Percentiles rank a stretch among this genome's conserved stretches.
phyloP scores from a whole-genome alignment of 2,888 invertebrate genomes.

The Drosophila pseudotalamancana region DNA sequence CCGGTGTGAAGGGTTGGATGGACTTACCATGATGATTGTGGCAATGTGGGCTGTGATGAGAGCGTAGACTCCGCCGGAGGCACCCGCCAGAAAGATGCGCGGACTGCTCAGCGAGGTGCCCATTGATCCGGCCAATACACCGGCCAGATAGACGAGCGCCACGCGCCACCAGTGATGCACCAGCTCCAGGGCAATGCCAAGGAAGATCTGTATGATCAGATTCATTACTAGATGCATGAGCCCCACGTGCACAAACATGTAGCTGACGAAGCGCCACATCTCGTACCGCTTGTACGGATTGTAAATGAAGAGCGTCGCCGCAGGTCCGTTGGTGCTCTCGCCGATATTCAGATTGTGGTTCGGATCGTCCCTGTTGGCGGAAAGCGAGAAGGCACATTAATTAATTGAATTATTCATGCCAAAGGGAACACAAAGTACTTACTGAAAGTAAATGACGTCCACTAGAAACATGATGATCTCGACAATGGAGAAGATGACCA shows the following conservation, averaged over 20 bases:
- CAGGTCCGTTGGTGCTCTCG: conserved; percentile 88
- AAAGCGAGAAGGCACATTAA: neutral
- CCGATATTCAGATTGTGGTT: conserved; percentile 81
- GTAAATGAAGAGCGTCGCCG: conserved; percentile 93
- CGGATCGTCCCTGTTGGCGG: conserved; percentile 80
- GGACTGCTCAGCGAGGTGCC: conserved; percentile 93
- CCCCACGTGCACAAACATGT: conserved; percentile 98
- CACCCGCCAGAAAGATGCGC: conserved; percentile 93
- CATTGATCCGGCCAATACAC: conserved; percentile 93
- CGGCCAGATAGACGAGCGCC: conserved; percentile 91
- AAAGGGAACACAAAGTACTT: conserved; percentile 38
- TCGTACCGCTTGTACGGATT: conserved; percentile 93
- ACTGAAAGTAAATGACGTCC: conserved; percentile 84
- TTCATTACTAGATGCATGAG: conserved; percentile 95
- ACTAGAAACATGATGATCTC: conserved; percentile 91
- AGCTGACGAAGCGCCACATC: conserved; percentile 96
- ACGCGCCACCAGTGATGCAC: conserved; percentile 98
- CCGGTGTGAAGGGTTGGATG: neutral
- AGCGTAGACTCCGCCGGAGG: conserved; percentile 98
- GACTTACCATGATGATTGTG: conserved; percentile 90
- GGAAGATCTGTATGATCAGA: conserved; percentile 94
- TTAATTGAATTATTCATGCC: neutral
- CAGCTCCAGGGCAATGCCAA: conserved; percentile 98
- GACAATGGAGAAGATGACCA: conserved; percentile 94
- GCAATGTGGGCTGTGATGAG: conserved; percentile 96